Base-by-base conservation (phyloP, 2,113 vertebrate genomes). In the Actenoides hombroni region DNA sequence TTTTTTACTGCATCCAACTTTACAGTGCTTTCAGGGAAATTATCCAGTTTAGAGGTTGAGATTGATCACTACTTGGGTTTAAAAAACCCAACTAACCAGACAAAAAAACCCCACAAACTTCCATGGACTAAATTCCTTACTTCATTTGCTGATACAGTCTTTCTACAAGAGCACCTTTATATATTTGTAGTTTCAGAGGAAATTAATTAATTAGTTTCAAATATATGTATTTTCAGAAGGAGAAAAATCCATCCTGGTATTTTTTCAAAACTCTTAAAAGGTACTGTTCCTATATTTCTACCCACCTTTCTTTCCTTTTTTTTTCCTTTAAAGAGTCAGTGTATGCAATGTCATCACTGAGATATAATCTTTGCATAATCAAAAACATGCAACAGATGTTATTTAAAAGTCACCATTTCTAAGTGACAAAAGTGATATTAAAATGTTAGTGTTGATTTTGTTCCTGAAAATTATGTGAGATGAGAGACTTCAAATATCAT, bases 1-100 rank as follows among this genome's bases (percentile, higher is more conserved):
- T 85, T 85, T 97, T 96, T 96, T 97, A 93, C 95, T 95, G 90
- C 92, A 80, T 90, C 92, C 94, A 81, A 97, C 89, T 95, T 96
- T 51, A 64, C 31, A 42, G 28, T 60, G 57, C 60, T 94, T 92
- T n/a, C 73, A 96, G 94, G 67, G 68, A 90, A 94, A 95, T 77
- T 59, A 91, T 60, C 56, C 67, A 76, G 16, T 88, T 95, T 92
- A 79, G 61, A 87, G 53, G 49, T 39, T 51, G 16, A 81, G 40
- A 51, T 1, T 18, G 26, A 82, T 91, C 74, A 17, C 35, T 56
- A 4, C 23, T 80, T 48, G 42, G 9, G 5, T 89, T 79, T 57
- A 56, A 68, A 71, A 74, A 48, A 28, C 2, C 12, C 4, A 71
- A 13, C 3, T 25, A 64, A 49, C 6, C 37, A 39, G 13, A 18